Evolutionary conservation across 2,888 invertebrate genomes (phyloP), one percentile per base, ranked within the genome.

Genomic region (Polia nebulosa): DNA sequence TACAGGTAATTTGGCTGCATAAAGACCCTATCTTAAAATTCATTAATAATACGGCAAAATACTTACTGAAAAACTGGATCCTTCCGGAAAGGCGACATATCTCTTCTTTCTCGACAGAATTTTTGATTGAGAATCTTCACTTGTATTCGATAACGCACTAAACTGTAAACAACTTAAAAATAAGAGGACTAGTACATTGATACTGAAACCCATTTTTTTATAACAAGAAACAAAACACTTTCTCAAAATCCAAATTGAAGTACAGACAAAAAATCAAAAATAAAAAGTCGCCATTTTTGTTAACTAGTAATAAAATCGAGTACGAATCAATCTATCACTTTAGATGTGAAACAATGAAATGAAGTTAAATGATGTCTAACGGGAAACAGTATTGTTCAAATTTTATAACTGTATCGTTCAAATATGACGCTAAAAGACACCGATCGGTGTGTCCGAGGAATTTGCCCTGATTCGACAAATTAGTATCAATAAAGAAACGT

Each of bases 1-100:
- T n/a, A n/a, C n/a, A n/a, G n/a, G n/a, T n/a, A n/a, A n/a, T n/a
- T n/a, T n/a, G n/a, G n/a, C n/a, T n/a, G n/a, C n/a, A n/a, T n/a
- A n/a, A n/a, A n/a, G n/a, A n/a, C n/a, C n/a, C n/a, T n/a, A n/a
- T n/a, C n/a, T n/a, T n/a, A n/a, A n/a, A n/a, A n/a, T n/a, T n/a
- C n/a, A n/a, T n/a, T n/a, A n/a, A n/a, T n/a, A n/a, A n/a, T n/a
- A n/a, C 11, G 8, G 2, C 0, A 27, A 34, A 53, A 15, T 5
- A 96, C 96, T 96, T 86, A 97, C 97, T 71, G 97, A 97, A 91
- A 97, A 97, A 90, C 97, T 97, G 15, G 97, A 96, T 20, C 97
- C 97, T 89, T 97, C 97, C 1, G 97, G 97, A 91, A 97, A 97
- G 32, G 97, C 97, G 15, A 97, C 96, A 85, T 97, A 97, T 83